A percentile compares a stretch with the other conserved stretches of the same genome.
Conservation (phyloP, 2,113 vertebrate species). For the Entelurus aequoreus region DNA sequence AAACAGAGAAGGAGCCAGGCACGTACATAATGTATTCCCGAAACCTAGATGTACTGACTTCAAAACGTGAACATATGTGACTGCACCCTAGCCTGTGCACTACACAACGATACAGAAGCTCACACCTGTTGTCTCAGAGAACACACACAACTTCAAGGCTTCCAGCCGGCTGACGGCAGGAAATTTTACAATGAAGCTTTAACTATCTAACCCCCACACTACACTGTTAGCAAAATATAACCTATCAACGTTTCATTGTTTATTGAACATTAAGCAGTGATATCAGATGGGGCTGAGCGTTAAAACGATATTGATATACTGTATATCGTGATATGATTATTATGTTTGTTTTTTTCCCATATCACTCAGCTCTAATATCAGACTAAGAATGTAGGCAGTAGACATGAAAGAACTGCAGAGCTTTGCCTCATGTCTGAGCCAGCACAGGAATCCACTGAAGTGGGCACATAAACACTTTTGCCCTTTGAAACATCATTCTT, state of each 20-base stretch:
- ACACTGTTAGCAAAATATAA: slow-evolving; percentile 31
- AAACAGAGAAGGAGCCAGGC: slow-evolving; percentile 1
- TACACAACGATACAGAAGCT: slow-evolving; percentile 29
- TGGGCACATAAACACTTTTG: slow-evolving; percentile 61
- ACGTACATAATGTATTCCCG: slow-evolving; percentile 43
- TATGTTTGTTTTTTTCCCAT: no score
- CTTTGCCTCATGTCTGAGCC: slow-evolving; percentile 53
- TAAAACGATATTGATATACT: no score
- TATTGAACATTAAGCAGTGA: slow-evolving; percentile 46
- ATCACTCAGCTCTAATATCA: neutral
- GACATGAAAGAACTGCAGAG: slow-evolving; percentile 59
- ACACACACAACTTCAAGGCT: slow-evolving; percentile 35
- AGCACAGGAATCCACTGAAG: slow-evolving; percentile 55
- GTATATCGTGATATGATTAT: no score
- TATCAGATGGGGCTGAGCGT: slow-evolving; percentile 17
- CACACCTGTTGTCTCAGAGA: slow-evolving; percentile 49
- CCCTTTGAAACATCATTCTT: slow-evolving; percentile 48
- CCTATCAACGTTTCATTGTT: slow-evolving; percentile 58
- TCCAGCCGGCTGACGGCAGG: slow-evolving; percentile 22
- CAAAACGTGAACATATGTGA: slow-evolving; percentile 14
- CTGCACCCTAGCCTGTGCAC: slow-evolving; percentile 21
- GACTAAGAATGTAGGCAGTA: slow-evolving; percentile 65
- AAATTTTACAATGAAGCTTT: neutral
- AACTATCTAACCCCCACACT: neutral
- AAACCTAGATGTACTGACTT: slow-evolving; percentile 38